Evolutionary conservation across 2,113 vertebrate species (phyloP).

Genomic region (Coracopsis vasa): DNA sequence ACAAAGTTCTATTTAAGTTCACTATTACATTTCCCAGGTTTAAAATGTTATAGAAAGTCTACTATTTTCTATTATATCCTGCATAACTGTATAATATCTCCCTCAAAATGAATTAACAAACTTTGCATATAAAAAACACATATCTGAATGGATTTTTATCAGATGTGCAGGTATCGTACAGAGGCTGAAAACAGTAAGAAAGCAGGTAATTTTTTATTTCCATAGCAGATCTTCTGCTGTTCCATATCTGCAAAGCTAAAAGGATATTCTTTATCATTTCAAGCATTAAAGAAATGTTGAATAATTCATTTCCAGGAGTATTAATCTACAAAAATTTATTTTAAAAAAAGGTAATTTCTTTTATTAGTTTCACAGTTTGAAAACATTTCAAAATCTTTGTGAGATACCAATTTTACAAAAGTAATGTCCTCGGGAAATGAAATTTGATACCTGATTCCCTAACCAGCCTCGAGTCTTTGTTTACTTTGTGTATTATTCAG

Average conservation of each 20-base stretch:
- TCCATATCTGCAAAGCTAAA: neutral
- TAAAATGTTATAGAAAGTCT: neutral
- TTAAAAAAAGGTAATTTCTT: neutral
- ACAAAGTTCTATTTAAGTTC: neutral
- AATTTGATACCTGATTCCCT: neutral
- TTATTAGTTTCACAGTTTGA: constrained; percentile 8
- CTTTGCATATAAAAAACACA: neutral
- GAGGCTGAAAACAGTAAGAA: neutral
- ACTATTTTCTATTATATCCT: neutral
- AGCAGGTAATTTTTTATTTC: neutral
- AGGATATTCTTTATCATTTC: constrained; percentile 31
- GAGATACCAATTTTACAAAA: constrained; percentile 27
- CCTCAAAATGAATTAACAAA: neutral
- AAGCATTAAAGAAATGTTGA: constrained; percentile 10
- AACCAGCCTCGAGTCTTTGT: neutral
- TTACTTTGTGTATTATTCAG: constrained; percentile 14
- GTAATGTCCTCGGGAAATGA: constrained; percentile 19
- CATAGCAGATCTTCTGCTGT: neutral
- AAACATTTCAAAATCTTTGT: constrained; percentile 11
- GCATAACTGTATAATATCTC: neutral
- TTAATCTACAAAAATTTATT: neutral
- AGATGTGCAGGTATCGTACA: neutral
- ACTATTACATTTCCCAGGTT: neutral
- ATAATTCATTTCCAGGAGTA: constrained; percentile 40
- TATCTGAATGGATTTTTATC: neutral